Percentiles rank a stretch among this genome's conserved stretches.
Evolutionary conservation across 2,888 invertebrate genomes (phyloP).

Genomic region (Prosopocoilus inquinatus): DNA sequence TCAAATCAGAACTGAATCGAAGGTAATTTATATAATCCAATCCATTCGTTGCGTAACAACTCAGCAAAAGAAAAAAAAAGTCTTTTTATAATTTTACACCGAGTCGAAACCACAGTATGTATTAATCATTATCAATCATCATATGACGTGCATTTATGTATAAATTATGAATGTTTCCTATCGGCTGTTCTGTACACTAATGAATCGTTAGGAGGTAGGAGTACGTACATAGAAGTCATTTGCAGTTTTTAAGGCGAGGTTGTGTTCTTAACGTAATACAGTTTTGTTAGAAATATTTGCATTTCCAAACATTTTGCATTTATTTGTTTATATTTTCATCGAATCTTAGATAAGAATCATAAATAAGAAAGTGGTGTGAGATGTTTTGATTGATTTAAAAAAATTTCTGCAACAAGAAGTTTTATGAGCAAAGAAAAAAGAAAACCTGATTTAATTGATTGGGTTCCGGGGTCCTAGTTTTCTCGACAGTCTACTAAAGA

Average conservation of each 20-base stretch:
- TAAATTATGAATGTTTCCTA: constrained; percentile 13
- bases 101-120: constrained; percentile 20
- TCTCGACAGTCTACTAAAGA: no score
- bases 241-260: no score
- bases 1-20: constrained; percentile 86
- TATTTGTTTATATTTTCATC: not conserved
- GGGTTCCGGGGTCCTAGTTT: no score
- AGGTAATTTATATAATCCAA: constrained; percentile 63
- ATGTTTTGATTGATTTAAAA: no score
- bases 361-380: no score
- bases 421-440: no score
- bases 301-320: not conserved
- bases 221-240: no score
- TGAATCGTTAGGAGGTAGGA: not conserved
- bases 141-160: constrained; percentile 3
- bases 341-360: no score
- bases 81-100: constrained; percentile 29
- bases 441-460: no score
- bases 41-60: constrained; percentile 1
- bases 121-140: constrained; percentile 1
- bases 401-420: no score
- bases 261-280: no score
- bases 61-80: constrained; percentile 2
- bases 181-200: not conserved
- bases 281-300: not conserved